These are phyloP conservation scores for Dendrocopos noguchii DNA, from an alignment of 2,113 vertebrate genomes.

Conservation along the genomic window DNA sequence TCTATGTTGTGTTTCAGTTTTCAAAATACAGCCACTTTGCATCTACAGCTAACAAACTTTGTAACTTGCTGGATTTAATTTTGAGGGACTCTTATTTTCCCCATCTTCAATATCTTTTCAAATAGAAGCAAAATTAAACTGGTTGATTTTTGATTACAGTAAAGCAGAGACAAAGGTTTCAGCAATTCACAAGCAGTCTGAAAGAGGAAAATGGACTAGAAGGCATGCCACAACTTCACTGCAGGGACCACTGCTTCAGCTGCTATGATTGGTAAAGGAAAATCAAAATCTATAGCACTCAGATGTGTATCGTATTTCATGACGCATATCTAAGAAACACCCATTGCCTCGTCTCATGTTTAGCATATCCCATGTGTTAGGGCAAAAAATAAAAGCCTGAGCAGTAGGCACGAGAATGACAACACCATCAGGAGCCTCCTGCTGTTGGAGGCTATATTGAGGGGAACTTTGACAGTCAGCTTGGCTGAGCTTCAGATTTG, in stretches of 20 bases:
- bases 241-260: not conserved
- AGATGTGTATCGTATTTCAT: conserved; percentile 12
- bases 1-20: not conserved
- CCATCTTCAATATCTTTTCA: not conserved
- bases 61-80: not conserved
- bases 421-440: conserved; percentile 70
- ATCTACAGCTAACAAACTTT: not conserved
- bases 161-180: not conserved
- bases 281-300: not conserved
- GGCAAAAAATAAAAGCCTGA: conserved; percentile 68
- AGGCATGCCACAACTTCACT: not conserved
- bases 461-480: conserved; percentile 72
- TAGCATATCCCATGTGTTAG: conserved; percentile 39
- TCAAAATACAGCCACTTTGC: not conserved
- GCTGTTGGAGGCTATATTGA: conserved; percentile 69
- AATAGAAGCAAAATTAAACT: not conserved
- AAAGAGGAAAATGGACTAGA: not conserved
- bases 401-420: conserved; percentile 74
- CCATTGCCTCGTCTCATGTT: not conserved
- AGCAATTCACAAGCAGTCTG: not conserved
- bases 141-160: not conserved
- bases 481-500: conserved; percentile 73
- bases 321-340: not conserved
- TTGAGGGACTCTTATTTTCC: not conserved
- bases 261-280: not conserved